Percentiles rank a stretch among this genome's conserved stretches.
Evolutionary conservation across 2,113 vertebrate genomes (phyloP).

Genomic region (Phylloscopus whistleri): DNA sequence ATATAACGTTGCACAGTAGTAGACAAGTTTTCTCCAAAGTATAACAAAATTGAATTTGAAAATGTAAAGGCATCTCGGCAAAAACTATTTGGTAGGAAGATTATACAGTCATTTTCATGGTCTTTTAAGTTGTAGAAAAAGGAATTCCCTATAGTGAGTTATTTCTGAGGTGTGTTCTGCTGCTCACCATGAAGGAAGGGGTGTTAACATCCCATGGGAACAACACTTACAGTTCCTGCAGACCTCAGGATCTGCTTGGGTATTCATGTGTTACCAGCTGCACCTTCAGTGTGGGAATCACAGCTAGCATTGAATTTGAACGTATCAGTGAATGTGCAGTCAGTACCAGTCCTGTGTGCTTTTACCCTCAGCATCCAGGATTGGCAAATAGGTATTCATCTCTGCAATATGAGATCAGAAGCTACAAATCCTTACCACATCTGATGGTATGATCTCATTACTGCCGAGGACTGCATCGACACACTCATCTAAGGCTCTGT

Average conservation of each 20-base stretch:
- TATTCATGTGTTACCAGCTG: neutral
- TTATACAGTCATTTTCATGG: neutral
- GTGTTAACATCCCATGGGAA: neutral
- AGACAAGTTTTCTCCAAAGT: neutral
- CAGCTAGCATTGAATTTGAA: neutral
- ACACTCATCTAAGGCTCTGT: neutral
- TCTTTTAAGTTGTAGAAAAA: neutral
- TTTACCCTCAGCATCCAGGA: neutral
- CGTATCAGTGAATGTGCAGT: neutral
- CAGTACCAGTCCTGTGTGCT: neutral
- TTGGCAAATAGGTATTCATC: neutral
- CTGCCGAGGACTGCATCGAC: neutral
- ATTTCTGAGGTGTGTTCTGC: neutral
- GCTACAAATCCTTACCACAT: constrained; percentile 6
- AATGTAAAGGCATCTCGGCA: neutral
- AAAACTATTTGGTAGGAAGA: neutral
- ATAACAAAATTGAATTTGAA: neutral
- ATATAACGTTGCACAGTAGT: neutral
- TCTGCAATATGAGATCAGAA: constrained; percentile 1
- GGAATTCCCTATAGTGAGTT: neutral
- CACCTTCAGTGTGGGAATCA: neutral
- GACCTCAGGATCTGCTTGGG: neutral
- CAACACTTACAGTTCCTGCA: neutral
- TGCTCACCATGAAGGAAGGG: neutral
- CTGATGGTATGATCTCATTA: neutral